phyloP scores from a whole-genome alignment of 2,113 vertebrate genomes.

The Pungitius pungitius region DNA sequence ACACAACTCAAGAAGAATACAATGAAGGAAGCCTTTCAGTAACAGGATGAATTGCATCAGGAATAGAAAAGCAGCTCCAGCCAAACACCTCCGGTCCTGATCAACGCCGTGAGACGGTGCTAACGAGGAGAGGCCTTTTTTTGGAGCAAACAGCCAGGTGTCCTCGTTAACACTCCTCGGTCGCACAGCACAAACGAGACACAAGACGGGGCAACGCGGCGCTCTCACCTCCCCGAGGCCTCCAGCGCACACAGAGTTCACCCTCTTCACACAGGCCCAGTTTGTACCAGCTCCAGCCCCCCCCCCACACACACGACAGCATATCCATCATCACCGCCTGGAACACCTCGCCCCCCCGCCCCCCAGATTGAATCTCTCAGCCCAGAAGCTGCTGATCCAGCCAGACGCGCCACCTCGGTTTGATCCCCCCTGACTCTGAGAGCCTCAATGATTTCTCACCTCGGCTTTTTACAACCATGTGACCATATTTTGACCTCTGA shows the following conservation, averaged over 20 bases:
- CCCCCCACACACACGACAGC: slow-evolving; percentile 13
- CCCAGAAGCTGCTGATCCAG: slow-evolving; percentile 69
- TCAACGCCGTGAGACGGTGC: background rate
- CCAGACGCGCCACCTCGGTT: slow-evolving; percentile 61
- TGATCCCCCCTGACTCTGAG: slow-evolving; percentile 54
- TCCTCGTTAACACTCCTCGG: slow-evolving; percentile 37
- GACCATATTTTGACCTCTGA: background rate
- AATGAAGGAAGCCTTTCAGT: background rate
- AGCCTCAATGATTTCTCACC: slow-evolving; percentile 8
- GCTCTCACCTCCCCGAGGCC: background rate
- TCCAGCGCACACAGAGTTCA: background rate
- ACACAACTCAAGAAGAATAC: background rate
- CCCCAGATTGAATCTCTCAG: slow-evolving; percentile 67
- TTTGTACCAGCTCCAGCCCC: background rate
- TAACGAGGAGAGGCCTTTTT: slow-evolving; percentile 24
- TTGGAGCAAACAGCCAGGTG: slow-evolving; percentile 20
- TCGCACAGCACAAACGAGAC: slow-evolving; percentile 26
- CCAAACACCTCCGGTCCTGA: slow-evolving; percentile 21
- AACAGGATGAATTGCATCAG: background rate
- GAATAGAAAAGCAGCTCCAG: slow-evolving; percentile 24
- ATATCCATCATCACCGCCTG: slow-evolving; percentile 23
- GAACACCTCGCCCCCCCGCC: slow-evolving; percentile 25
- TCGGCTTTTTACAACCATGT: background rate
- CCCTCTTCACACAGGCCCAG: background rate
- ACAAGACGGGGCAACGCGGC: background rate